Evolutionary conservation across 2,888 invertebrate species (phyloP), one percentile per base, ranked within the genome.

Genomic region (Pterostichus niger): DNA sequence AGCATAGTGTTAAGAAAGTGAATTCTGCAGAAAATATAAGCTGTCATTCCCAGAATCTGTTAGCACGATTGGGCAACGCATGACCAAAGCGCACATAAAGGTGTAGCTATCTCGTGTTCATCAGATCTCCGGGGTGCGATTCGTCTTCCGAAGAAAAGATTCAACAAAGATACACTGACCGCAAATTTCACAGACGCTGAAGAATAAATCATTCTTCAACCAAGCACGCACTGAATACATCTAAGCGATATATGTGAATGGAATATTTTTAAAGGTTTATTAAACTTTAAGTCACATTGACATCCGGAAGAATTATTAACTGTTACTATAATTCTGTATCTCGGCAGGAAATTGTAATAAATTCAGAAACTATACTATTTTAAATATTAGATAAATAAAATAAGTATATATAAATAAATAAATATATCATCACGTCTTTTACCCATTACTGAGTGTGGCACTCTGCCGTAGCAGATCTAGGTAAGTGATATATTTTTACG

Each of bases 141-240:
- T 46, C 71, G 46, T 71, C 71, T 71, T 71, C 3, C 59, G 24
- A 15, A 9, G 15, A 11, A 17, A 71, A 71, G 71, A 71, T 71
- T 71, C 46, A 71, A 11, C 71, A 71, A 71, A 71, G 46, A 71
- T 71, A 71, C 71, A 46, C 71, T 71, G 71, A 71, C 71, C 71
- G 46, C 46, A 44, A 46, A 71, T 46, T 44, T n/a, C 40, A 71
- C 17, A 17, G 64, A 5, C 49, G 6, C 49, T 13, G n/a, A 49
- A 49, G n/a, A 49, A 64, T 64, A 64, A 64, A 64, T 64, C 64
- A 64, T 64, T 6, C 49, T 49, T 49, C 49, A 11, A 49, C 24
- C 24, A 24, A 24, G 3, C 24, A 24, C 2, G 11, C 49, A 40
- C 9, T 7, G 40, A 40, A 6, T 11, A 10, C 24, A 10, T 4